Evolutionary conservation across 2,113 vertebrate genomes (phyloP).

Genomic region (Thamnophis sirtalis): DNA sequence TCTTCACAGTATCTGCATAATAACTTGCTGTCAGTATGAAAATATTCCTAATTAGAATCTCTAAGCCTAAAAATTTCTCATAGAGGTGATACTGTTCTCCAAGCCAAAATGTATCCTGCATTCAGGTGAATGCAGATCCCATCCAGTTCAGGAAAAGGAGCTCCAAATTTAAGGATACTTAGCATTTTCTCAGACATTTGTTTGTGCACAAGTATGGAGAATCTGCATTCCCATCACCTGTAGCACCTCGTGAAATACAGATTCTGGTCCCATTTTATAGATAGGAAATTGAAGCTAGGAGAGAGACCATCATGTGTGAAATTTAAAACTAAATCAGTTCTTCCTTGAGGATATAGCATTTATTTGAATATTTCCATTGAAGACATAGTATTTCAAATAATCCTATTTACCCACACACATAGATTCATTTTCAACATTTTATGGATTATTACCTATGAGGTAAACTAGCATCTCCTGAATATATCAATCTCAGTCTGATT

Average conservation of each 20-base stretch:
- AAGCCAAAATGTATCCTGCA: background rate
- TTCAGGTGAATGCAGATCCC: background rate
- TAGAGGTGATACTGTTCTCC: background rate
- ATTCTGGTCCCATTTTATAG: background rate
- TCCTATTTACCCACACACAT: background rate
- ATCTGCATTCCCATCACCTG: background rate
- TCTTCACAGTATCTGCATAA: background rate
- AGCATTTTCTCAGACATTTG: background rate
- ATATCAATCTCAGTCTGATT: background rate
- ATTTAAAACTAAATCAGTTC: background rate
- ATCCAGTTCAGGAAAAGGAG: background rate
- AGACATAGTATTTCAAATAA: background rate
- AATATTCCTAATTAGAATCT: background rate
- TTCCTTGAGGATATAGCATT: background rate
- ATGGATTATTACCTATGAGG: background rate
- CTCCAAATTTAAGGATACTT: background rate
- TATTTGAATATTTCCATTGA: background rate
- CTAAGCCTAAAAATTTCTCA: background rate
- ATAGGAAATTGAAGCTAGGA: background rate
- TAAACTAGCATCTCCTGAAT: background rate
- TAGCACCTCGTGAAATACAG: background rate
- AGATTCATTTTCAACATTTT: background rate
- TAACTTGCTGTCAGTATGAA: slow-evolving; percentile 24
- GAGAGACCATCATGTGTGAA: background rate
- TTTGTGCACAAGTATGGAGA: background rate